A percentile compares a stretch with the other conserved stretches of the same genome.
Evolutionary conservation across 2,888 invertebrate genomes (phyloP).

Genomic region (Lottia scabra): DNA sequence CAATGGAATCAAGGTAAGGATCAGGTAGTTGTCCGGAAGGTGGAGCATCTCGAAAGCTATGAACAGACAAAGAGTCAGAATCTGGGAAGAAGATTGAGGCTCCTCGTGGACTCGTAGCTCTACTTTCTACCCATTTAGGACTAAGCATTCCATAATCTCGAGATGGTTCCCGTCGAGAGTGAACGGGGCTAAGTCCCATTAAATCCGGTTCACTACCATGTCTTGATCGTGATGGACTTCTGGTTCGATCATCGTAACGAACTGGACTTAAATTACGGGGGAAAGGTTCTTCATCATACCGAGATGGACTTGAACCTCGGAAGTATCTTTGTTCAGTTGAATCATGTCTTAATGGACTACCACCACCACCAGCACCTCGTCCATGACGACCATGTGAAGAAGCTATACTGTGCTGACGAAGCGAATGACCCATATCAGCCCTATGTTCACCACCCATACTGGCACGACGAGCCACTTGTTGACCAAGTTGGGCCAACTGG

Average conservation of each 20-base stretch:
- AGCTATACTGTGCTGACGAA: background rate
- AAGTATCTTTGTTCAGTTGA: constrained; percentile 31
- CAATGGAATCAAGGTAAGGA: constrained; percentile 28
- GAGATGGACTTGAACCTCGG: constrained; percentile 46
- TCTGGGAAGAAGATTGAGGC: constrained; percentile 57
- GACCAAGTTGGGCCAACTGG: constrained; percentile 9
- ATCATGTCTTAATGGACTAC: constrained; percentile 46
- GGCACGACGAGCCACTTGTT: constrained; percentile 13
- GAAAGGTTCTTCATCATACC: constrained; percentile 53
- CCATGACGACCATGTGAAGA: constrained; percentile 33
- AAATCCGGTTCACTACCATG: constrained; percentile 55
- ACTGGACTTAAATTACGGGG: constrained; percentile 43
- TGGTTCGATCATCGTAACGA: constrained; percentile 47
- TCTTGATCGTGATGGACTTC: constrained; percentile 54
- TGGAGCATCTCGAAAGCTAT: constrained; percentile 28
- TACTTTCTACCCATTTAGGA: constrained; percentile 53
- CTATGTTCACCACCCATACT: constrained; percentile 22
- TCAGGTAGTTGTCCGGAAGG: constrained; percentile 28
- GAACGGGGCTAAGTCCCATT: constrained; percentile 49
- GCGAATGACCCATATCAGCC: constrained; percentile 18
- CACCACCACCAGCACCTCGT: constrained; percentile 41
- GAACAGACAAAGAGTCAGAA: constrained; percentile 45
- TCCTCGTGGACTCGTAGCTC: constrained; percentile 51
- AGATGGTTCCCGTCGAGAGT: constrained; percentile 41
- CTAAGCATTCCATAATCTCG: constrained; percentile 51